Evolutionary conservation across 2,888 invertebrate genomes (phyloP), one percentile per base, ranked within the genome.

Genomic region (Parnassius glacialis): DNA sequence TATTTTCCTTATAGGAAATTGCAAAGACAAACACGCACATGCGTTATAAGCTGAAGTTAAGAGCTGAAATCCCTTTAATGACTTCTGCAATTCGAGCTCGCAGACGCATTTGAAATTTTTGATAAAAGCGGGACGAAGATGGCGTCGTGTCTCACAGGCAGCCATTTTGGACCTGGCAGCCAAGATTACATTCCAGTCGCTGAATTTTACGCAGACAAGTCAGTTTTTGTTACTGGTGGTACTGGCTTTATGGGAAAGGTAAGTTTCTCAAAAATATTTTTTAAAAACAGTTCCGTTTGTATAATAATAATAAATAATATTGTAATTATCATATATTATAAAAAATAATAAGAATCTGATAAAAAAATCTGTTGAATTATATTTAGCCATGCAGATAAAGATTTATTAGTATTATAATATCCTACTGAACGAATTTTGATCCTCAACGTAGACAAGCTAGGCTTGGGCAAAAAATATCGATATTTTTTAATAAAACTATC

Each of bases 231-330:
- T 61, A 97, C 97, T 3, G 97, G 97, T 47, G 96, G 95, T 50
- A 96, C 96, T 2, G 97, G 97, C 9, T 97, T 97, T 76, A 94
- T 97, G 93, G 97, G 97, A 62, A 97, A 97, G 93, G 96, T 96
- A 66, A 84, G 80, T 74, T 48, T 48, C 43, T 13, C 51, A 44
- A 51, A 44, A 13, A 12, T 53, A 52, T 12, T 48, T n/a, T 48
- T 51, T 10, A 1, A 10, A 51, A 16, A 48, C 48, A 12, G 13
- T 13, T 12, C 45, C 10, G 10, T n/a, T n/a, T n/a, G n/a, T n/a
- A n/a, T n/a, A n/a, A n/a, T n/a, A n/a, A n/a, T n/a, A n/a, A n/a
- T 16, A 16, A 16, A 1, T 16, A 16, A 16, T 16, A 16, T 16
- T 16, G 1, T 16, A 16, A 16, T 16, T 16, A 16, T 16, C 16